Conservation (phyloP, 2,888 invertebrate species). For the Pyrrhosoma nymphula region DNA sequence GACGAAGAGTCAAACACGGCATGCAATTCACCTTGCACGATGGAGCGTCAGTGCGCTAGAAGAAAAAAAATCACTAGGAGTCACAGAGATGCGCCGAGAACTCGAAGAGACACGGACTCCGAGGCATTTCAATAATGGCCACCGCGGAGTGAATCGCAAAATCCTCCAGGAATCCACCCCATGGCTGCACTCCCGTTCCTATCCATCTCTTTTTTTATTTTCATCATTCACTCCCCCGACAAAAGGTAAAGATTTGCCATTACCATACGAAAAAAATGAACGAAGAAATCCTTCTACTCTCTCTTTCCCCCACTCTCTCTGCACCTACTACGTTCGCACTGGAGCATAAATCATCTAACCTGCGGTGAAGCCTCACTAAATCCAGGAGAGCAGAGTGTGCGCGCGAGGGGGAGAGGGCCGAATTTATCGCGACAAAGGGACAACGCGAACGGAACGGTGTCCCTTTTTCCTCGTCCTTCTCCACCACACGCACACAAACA, state of each 20-base stretch:
- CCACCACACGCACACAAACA: too few relatives aligned
- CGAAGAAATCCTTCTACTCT: not conserved
- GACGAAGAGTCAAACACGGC: not conserved
- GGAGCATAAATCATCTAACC: conserved; percentile 13
- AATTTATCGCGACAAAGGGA: conserved; percentile 29
- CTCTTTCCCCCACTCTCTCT: too few relatives aligned
- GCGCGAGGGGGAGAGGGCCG: not conserved
- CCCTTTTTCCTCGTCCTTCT: not conserved
- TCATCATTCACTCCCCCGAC: not conserved
- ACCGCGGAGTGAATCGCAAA: not conserved
- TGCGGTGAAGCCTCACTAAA: not conserved
- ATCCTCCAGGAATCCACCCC: not conserved
- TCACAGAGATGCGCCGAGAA: not conserved
- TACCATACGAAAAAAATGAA: conserved; percentile 7
- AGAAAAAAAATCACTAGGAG: not conserved
- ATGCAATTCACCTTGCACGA: not conserved
- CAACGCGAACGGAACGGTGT: not conserved
- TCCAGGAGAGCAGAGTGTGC: not conserved
- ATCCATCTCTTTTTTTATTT: not conserved
- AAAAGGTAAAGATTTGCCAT: conserved; percentile 7
- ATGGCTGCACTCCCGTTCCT: too few relatives aligned
- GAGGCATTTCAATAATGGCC: not conserved
- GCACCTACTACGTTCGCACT: not conserved
- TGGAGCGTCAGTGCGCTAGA: too few relatives aligned
- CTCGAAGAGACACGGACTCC: not conserved